Base-by-base conservation (phyloP, 2,888 invertebrate genomes). In the Hyalella azteca region DNA sequence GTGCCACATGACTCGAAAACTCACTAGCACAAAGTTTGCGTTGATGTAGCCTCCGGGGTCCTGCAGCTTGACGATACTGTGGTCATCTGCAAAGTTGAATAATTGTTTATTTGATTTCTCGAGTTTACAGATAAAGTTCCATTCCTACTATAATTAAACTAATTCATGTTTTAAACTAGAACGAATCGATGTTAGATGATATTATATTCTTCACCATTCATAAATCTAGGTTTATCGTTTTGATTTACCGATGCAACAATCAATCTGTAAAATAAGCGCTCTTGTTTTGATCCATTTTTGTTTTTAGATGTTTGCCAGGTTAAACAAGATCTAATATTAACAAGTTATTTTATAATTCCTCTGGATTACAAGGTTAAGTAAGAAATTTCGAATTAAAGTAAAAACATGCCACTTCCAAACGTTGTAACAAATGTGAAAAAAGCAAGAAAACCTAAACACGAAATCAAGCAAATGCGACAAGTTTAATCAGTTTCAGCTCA, bases 71-170 rank as follows among this genome's bases (percentile, higher is more conserved):
- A 81, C 81, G 32, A 78, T 19, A 3, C 66, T 40, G 48, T 78
- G 78, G 78, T 81, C 81, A 39, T 50, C 81, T 81, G 81, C 2
- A 40, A 45, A n/a, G 49, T 48, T n/a, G n/a, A n/a, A n/a, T n/a
- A n/a, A n/a, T n/a, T n/a, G n/a, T n/a, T n/a, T n/a, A n/a, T n/a
- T n/a, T n/a, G n/a, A n/a, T n/a, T n/a, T n/a, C n/a, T n/a, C n/a
- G n/a, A n/a, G 0, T 32, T n/a, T 15, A 36, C 4, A 19, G 19
- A 66, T 32, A 15, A 5, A 36, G 7, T 36, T 66, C 36, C 1
- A 32, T 5, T 13, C 39, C 29, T 66, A n/a, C 19, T 11, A 32
- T 5, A 13, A 15, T 15, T 15, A 19, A 7, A 1, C 4, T 66
- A 7, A 29, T 3, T 59, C 29, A 29, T 59, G 29, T 11, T 54